Evolutionary conservation across 2,113 vertebrate species (phyloP).

Genomic region (Nicator chloris): DNA sequence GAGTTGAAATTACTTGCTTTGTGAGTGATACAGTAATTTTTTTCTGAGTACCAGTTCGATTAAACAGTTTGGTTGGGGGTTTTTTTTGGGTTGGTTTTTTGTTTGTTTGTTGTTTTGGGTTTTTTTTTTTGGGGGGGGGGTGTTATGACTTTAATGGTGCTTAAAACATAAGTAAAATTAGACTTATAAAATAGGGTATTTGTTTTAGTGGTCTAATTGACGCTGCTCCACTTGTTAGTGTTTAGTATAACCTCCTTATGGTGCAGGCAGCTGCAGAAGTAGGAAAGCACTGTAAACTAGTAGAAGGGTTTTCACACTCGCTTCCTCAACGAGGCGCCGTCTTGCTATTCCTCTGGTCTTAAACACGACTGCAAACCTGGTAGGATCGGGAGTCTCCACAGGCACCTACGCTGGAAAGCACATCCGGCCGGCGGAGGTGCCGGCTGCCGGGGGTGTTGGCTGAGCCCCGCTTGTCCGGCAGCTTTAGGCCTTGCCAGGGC

Average conservation of each 20-base stretch:
- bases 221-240: neutral
- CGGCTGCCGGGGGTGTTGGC: neutral
- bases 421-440: neutral
- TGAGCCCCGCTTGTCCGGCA: neutral
- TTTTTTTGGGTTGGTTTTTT: too few relatives aligned
- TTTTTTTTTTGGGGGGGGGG: neutral
- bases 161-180: neutral
- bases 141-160: neutral
- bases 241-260: neutral
- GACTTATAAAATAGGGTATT: neutral
- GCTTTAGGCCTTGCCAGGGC: neutral
- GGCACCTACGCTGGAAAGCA: rapidly evolving
- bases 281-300: neutral
- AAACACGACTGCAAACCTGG: rapidly evolving
- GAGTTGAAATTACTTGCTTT: neutral
- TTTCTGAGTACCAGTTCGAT: neutral
- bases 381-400: rapidly evolving
- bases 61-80: neutral
- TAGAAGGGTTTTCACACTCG: neutral
- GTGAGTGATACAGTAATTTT: neutral
- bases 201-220: neutral
- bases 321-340: neutral
- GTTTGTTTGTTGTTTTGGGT: too few relatives aligned
- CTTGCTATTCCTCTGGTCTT: neutral
- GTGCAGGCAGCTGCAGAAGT: neutral